A percentile compares a stretch with the other conserved stretches of the same genome.
Evolutionary conservation across 1,140 invertebrate genomes (phyloP).

Genomic region (Aphis craccivora): DNA sequence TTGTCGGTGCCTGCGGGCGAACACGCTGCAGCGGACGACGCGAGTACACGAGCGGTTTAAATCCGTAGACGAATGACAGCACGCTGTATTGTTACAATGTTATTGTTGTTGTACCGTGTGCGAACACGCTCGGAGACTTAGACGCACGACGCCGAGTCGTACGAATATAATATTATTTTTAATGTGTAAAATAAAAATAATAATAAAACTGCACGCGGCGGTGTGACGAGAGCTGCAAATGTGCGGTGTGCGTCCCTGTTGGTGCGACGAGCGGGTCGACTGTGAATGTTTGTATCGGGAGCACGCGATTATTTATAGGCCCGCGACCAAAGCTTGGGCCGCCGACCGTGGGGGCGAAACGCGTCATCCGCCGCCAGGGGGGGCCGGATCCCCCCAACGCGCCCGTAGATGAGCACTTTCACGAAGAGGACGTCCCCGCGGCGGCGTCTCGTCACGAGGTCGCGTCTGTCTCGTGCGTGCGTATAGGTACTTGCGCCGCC

Average conservation of each 20-base stretch:
- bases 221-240: neutral
- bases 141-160: neutral
- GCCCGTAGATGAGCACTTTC: neutral
- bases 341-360: neutral
- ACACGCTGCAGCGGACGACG: too few relatives aligned
- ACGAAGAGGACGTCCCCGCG: neutral
- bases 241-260: slow-evolving; percentile 5
- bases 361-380: neutral
- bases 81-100: neutral
- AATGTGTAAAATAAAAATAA: neutral
- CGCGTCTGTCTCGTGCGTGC: neutral
- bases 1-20: too few relatives aligned
- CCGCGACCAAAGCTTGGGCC: neutral
- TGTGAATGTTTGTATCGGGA: slow-evolving; percentile 24
- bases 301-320: slow-evolving; percentile 24
- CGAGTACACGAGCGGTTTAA: neutral
- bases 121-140: neutral
- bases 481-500: too few relatives aligned
- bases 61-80: too few relatives aligned
- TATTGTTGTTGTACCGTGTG: neutral
- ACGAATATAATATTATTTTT: neutral
- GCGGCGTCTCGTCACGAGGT: neutral
- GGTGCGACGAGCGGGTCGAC: slow-evolving; percentile 5
- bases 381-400: neutral
- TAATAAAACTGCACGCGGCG: neutral